These are phyloP conservation scores for Alligator sinensis DNA, from an alignment of 2,113 vertebrate genomes.

Conservation along the genomic window DNA sequence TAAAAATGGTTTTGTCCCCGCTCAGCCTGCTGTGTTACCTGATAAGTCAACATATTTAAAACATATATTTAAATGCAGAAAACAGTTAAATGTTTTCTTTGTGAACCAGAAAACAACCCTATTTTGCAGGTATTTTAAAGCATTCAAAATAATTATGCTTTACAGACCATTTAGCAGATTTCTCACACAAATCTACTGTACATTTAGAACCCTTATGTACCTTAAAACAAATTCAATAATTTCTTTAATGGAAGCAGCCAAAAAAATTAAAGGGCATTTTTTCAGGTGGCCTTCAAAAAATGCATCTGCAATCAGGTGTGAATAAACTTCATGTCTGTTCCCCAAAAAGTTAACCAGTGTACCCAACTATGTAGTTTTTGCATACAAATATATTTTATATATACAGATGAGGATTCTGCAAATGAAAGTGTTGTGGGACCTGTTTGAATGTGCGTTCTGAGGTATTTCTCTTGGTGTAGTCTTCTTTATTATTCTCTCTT, in stretches of 20 bases:
- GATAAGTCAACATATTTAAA: conserved; percentile 70
- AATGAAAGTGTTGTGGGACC: neutral
- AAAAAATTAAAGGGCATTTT: conserved; percentile 50
- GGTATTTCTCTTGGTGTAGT: neutral
- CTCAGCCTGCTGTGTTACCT: conserved; percentile 59
- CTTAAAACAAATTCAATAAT: conserved; percentile 57
- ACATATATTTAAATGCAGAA: conserved; percentile 69
- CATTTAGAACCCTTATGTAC: conserved; percentile 54
- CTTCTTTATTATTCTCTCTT: neutral
- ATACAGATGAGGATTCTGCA: neutral
- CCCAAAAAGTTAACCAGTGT: conserved; percentile 51
- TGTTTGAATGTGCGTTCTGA: neutral
- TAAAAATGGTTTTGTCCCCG: conserved; percentile 70
- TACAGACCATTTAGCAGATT: conserved; percentile 33
- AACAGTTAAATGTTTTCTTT: conserved; percentile 58
- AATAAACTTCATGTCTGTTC: conserved; percentile 40
- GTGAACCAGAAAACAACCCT: conserved; percentile 52
- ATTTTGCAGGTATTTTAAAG: conserved; percentile 42
- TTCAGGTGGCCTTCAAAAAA: conserved; percentile 49
- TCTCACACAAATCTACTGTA: neutral
- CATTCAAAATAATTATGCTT: conserved; percentile 45
- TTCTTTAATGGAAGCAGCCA: conserved; percentile 46
- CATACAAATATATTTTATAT: conserved; percentile 15
- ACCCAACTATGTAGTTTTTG: conserved; percentile 34
- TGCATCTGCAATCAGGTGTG: neutral